Base-by-base conservation (phyloP, 2,113 vertebrate genomes). In the Numenius arquata region DNA sequence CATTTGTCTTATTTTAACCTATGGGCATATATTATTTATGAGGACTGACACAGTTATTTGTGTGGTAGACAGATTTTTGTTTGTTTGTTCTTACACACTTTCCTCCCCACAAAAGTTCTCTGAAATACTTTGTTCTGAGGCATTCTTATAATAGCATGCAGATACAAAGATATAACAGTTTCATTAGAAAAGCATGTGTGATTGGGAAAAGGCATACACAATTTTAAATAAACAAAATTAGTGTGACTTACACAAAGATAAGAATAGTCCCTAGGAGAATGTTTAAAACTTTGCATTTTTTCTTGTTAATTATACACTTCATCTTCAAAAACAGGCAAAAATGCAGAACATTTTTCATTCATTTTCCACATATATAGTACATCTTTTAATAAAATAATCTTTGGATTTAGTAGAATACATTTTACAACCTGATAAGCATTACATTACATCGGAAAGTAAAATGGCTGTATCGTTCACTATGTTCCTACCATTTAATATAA, bases 341-440 rank as follows among this genome's bases (percentile, higher is more conserved):
- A 75, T 18, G 32, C 8, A 74, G 32, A 89, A 38, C 59, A 48
- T 66, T 59, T 79, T 85, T 67, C 25, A 79, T 92, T 89, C 11
- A 45, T 80, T 89, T 87, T 72, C 67, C 34, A 77, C 38, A 75
- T 53, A 72, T 36, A 41, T 17, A 74, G 52, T 20, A 61, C 30
- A 26, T n/a, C 22, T 90, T 85, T 73, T 85, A 93, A 82, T 82
- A 82, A 87, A 95, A 80, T 77, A 80, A 90, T 71, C 26, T 21
- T 59, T 74, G 20, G 6, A n/a, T 73, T 82, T 63, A 85, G 62
- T 20, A 77, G 73, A 91, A 91, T 52, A 67, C 34, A 74, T 89
- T 90, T 93, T 83, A 77, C 66, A 90, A 62, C 48, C 70, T 73
- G 67, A 85, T 73, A 92, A 93, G 62, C 62, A 74, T 66, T 94